Base-by-base conservation (phyloP, 23 tunicate genomes). In the Phallusia fumigata region DNA sequence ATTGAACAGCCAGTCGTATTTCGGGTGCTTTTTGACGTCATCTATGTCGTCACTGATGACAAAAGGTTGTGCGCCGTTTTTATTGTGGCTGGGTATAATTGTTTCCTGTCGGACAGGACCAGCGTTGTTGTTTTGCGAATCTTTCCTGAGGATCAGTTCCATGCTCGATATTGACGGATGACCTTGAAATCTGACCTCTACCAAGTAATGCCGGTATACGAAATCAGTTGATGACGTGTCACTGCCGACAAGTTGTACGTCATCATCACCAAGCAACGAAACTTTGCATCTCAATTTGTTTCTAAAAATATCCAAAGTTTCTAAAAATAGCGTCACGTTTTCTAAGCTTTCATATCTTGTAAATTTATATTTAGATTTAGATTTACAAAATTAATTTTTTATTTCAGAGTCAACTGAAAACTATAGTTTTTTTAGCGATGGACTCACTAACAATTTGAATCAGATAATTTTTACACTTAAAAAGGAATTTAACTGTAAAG, bases 161-260 rank as follows among this genome's bases (percentile, higher is more conserved):
- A 65, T 73, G n/a, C 49, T 77, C 21, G 92, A 76, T 31, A 36
- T 65, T 11, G 92, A 79, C 31, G 87, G 92, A 26, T 88, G 87
- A 30, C 92, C 92, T 35, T 88, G 83, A 47, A 47, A 88, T 22
- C 76, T 64, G 47, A 79, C 87, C 65, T 88, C 92, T 18, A 83
- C 87, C 47, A 69, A 19, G 73, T 83, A 88, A 73, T 88, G 92
- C 11, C 73, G 65, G 64, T 30, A 45, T 28, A 83, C 65, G 35
- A 36, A 30, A 33, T 18, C 18, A 12, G 74, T 31, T 22, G 77
- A 33, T 32, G 44, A 33, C 45, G 73, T 74, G 26, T 83, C 86
- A n/a, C n/a, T n/a, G n/a, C n/a, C n/a, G n/a, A 15, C 15, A 33
- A 35, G 78, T 35, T 74, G 78, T 74, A 15, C 36, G 22, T 35